phyloP scores from a whole-genome alignment of 2,113 vertebrate species.

The Rousettus leschenaultii region DNA sequence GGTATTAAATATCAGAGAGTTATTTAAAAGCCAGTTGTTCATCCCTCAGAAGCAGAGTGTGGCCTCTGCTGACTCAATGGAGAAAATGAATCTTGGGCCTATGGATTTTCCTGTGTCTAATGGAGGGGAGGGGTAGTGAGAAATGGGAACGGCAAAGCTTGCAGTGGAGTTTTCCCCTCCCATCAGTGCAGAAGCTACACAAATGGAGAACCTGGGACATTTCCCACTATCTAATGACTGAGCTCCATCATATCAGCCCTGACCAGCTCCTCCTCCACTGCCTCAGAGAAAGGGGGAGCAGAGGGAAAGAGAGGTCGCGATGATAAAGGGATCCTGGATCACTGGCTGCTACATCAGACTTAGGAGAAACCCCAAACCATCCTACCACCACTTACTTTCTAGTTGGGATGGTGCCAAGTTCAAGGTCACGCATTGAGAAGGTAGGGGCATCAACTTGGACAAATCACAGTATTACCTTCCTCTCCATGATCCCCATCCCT shows the following conservation, averaged over 20 bases:
- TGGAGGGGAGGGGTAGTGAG: neutral
- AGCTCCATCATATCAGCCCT: neutral
- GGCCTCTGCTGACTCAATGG: slow-evolving; percentile 67
- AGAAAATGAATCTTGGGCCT: slow-evolving; percentile 68
- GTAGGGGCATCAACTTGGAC: neutral
- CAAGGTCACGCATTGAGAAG: slow-evolving; percentile 17
- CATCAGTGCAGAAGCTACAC: neutral
- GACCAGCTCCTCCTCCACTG: neutral
- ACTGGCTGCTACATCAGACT: neutral
- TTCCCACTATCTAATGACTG: neutral
- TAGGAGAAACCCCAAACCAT: neutral
- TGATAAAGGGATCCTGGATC: neutral
- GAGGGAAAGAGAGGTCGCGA: neutral
- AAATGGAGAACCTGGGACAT: neutral
- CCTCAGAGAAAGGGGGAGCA: neutral
- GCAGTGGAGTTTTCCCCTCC: neutral
- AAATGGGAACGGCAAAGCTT: neutral
- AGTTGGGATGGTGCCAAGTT: neutral
- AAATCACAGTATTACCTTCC: neutral
- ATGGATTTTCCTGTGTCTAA: slow-evolving; percentile 58
- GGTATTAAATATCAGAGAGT: slow-evolving; percentile 66
- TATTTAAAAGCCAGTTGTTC: slow-evolving; percentile 59
- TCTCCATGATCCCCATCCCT: neutral
- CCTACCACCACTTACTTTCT: neutral
- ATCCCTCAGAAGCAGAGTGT: neutral